Percentiles rank a stretch among this genome's conserved stretches.
Evolutionary conservation across 2,888 invertebrate genomes (phyloP).

Genomic region (Drosophila macrospina): DNA sequence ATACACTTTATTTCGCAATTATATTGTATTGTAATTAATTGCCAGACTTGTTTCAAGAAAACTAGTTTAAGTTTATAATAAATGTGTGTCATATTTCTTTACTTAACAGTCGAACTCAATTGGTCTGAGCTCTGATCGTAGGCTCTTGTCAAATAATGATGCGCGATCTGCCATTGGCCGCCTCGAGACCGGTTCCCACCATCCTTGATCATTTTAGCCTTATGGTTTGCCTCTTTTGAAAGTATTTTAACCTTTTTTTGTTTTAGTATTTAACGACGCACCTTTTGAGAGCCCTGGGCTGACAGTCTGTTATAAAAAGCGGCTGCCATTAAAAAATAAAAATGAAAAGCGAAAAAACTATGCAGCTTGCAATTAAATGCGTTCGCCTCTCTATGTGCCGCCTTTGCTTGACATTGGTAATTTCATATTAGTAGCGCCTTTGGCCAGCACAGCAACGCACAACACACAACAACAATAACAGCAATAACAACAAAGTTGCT

Average conservation of each 20-base stretch:
- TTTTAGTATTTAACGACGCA: conserved; percentile 28
- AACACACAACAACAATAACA: too few relatives aligned
- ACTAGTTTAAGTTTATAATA: conserved; percentile 16
- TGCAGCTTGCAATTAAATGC: conserved; percentile 58
- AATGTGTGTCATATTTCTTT: conserved; percentile 2
- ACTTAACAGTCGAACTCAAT: conserved; percentile 2
- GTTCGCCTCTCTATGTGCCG: conserved; percentile 23
- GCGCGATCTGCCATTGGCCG: conserved; percentile 33
- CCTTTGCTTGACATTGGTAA: conserved; percentile 59
- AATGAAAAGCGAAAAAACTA: conserved; percentile 28
- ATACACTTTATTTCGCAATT: conserved; percentile 7
- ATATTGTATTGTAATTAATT: conserved; percentile 10
- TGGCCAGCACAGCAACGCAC: conserved; percentile 45
- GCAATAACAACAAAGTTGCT: conserved; percentile 11
- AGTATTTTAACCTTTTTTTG: conserved; percentile 26
- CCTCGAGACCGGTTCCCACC: conserved; percentile 39
- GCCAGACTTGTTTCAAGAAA: conserved; percentile 8
- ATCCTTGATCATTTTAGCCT: conserved; percentile 34
- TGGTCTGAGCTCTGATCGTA: conserved; percentile 3
- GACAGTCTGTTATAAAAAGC: conserved; percentile 17
- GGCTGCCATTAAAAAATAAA: background rate
- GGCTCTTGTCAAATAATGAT: conserved; percentile 14
- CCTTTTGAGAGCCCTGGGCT: conserved; percentile 38
- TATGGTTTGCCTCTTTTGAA: conserved; percentile 16
- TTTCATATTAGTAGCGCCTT: conserved; percentile 74